Percentiles rank a stretch among this genome's conserved stretches.
Evolutionary conservation across 2,113 vertebrate genomes (phyloP).

Genomic region (Terrapene triunguis): DNA sequence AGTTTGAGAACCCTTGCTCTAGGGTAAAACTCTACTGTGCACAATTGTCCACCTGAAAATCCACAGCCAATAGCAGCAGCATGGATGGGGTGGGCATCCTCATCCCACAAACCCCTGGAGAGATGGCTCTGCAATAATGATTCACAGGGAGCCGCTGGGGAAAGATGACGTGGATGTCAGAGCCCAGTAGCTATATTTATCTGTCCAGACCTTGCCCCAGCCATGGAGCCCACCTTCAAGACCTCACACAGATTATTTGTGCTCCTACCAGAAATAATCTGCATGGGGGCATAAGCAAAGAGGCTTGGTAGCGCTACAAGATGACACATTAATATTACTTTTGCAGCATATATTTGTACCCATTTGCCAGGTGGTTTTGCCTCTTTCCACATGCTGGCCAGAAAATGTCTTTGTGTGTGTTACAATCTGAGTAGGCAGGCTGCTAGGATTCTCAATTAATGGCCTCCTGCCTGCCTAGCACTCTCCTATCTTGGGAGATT

Average conservation of each 20-base stretch:
- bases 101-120: not conserved
- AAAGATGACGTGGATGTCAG: not conserved
- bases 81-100: accelerated
- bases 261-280: not conserved
- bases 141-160: not conserved
- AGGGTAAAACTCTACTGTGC: not conserved
- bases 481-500: not conserved
- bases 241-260: not conserved
- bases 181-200: not conserved
- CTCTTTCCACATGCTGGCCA: not conserved
- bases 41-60: not conserved
- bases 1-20: no score
- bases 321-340: not conserved
- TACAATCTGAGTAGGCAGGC: not conserved
- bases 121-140: not conserved
- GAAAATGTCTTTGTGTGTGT: not conserved
- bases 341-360: not conserved
- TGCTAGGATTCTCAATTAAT: not conserved
- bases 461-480: not conserved
- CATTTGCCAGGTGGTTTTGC: not conserved
- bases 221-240: not conserved
- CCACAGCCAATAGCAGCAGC: not conserved
- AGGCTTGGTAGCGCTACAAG: not conserved
- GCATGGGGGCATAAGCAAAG: not conserved
- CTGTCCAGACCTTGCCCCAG: not conserved